These are phyloP conservation scores for Stenchaetothrips biformis DNA, from an alignment of 2,888 invertebrate genomes.

Conservation along the genomic window DNA sequence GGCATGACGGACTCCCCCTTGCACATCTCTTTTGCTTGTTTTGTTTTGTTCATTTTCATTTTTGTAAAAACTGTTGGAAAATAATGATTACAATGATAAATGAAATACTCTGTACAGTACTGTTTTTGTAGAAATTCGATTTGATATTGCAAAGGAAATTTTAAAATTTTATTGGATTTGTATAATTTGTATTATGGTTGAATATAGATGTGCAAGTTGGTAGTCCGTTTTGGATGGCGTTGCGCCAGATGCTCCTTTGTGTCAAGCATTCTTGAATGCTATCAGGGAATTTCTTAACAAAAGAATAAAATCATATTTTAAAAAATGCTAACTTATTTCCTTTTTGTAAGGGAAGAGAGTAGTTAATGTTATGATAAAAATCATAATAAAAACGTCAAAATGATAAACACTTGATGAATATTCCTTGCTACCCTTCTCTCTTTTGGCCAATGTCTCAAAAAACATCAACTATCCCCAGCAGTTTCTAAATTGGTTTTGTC, in stretches of 20 bases:
- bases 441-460: background rate
- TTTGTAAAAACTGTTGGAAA: conserved; percentile 9
- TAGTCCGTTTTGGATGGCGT: background rate
- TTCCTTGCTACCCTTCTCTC: background rate
- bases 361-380: conserved; percentile 24
- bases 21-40: conserved; percentile 15
- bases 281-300: conserved; percentile 22
- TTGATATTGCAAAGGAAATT: conserved; percentile 5
- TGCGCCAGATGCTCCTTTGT: background rate
- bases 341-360: conserved; percentile 23
- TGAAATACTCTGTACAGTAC: conserved; percentile 16
- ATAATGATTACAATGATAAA: background rate
- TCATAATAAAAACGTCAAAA: conserved; percentile 9
- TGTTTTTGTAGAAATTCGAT: conserved; percentile 16
- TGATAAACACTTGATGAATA: background rate
- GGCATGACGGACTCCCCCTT: conserved; percentile 11
- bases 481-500: no score
- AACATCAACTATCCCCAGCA: no score
- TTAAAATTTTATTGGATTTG: conserved; percentile 15
- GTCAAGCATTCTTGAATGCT: conserved; percentile 23
- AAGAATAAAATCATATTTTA: conserved; percentile 25
- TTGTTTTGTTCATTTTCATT: conserved; percentile 21
- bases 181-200: conserved; percentile 22
- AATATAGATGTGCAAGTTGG: conserved; percentile 7
- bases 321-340: conserved; percentile 25